These are phyloP conservation scores for Macquaria australasica DNA, from an alignment of 2,113 vertebrate genomes.

Conservation along the genomic window DNA sequence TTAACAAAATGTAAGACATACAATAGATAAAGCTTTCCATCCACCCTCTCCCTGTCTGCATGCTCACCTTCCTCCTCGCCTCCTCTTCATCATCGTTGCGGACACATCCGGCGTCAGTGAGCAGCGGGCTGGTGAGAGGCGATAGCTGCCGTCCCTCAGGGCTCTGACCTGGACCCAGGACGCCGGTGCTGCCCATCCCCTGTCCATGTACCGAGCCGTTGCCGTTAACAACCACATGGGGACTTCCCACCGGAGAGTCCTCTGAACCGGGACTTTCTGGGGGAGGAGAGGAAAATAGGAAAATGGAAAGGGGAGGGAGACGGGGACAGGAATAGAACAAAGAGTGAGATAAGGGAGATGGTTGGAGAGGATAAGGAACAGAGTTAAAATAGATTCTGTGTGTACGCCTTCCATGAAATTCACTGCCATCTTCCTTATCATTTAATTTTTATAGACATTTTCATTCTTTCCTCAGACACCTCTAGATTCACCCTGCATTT, in stretches of 20 bases:
- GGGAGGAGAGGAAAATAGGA: conserved; percentile 35
- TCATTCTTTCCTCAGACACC: neutral
- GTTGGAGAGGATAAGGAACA: conserved; percentile 14
- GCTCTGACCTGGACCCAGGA: conserved; percentile 86
- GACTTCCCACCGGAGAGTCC: conserved; percentile 87
- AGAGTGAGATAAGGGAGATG: conserved; percentile 42
- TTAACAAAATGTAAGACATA: too few relatives aligned
- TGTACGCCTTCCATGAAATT: conserved; percentile 30
- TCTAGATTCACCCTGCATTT: neutral
- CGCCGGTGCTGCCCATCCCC: conserved; percentile 79
- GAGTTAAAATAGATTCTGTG: conserved; percentile 21
- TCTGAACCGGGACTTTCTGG: conserved; percentile 91
- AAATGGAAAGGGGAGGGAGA: neutral
- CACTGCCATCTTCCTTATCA: conserved; percentile 44
- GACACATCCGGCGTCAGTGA: conserved; percentile 88
- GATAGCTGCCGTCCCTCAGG: conserved; percentile 90
- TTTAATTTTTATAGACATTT: conserved; percentile 1
- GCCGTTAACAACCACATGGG: conserved; percentile 81
- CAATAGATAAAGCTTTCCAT: too few relatives aligned
- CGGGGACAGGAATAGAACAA: conserved; percentile 16
- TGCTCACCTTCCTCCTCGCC: conserved; percentile 90
- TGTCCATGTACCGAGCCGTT: conserved; percentile 82
- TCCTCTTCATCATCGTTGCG: conserved; percentile 94
- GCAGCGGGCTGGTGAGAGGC: conserved; percentile 92
- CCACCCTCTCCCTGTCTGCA: neutral